phyloP scores from a whole-genome alignment of 2,797 vertebrate genomes.

The Paedocypris micromegethes region DNA sequence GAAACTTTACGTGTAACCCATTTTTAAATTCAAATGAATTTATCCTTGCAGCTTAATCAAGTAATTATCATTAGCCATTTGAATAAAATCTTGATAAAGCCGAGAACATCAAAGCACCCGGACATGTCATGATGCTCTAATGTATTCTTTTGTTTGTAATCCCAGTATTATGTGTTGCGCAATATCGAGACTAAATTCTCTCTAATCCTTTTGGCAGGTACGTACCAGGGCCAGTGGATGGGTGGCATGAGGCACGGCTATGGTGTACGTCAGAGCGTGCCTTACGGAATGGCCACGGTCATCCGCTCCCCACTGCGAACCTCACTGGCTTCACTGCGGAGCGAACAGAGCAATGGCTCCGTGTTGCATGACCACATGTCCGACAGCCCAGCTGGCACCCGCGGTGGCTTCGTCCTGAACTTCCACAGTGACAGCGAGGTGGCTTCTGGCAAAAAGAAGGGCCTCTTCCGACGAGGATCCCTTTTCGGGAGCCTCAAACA shows the following conservation, averaged over 20 bases:
- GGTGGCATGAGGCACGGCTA: constrained; percentile 94
- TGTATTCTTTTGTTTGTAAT: constrained; percentile 30
- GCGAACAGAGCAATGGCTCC: constrained; percentile 90
- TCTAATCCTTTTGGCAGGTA: constrained; percentile 66
- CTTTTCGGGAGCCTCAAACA: constrained; percentile 88
- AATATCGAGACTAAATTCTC: constrained; percentile 14
- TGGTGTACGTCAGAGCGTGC: constrained; percentile 91
- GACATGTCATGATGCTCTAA: constrained; percentile 9
- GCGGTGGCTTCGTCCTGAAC: constrained; percentile 92
- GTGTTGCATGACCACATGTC: constrained; percentile 77
- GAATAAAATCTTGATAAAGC: neutral
- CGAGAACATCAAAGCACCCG: constrained; percentile 23
- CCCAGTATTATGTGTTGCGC: constrained; percentile 25
- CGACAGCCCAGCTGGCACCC: constrained; percentile 83
- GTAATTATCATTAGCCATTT: neutral
- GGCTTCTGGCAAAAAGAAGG: constrained; percentile 78
- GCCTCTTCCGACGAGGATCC: constrained; percentile 87
- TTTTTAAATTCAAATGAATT: neutral
- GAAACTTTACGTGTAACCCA: no score
- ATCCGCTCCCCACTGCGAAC: constrained; percentile 90
- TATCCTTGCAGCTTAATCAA: neutral
- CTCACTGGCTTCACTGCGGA: constrained; percentile 85
- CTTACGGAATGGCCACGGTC: constrained; percentile 92
- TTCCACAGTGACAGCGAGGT: constrained; percentile 84
- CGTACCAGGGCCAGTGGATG: constrained; percentile 94